These are phyloP conservation scores for Pristionchus entomophagus DNA, from an alignment of 2,888 invertebrate species.

Conservation along the genomic window DNA sequence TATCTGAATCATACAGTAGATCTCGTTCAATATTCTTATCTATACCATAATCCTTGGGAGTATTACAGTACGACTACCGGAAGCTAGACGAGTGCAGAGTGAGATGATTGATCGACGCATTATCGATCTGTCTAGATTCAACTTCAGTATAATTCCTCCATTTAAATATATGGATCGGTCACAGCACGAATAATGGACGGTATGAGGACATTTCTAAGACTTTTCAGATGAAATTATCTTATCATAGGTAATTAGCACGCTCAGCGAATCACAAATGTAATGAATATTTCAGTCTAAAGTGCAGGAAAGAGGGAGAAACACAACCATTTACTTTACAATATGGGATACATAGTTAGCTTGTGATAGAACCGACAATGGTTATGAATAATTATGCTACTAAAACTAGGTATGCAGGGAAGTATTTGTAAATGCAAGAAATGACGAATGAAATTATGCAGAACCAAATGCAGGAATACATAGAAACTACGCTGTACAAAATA, in stretches of 20 bases:
- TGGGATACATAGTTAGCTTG: background rate
- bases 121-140: background rate
- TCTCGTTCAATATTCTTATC: background rate
- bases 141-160: background rate
- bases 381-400: background rate
- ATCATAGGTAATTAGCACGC: background rate
- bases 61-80: background rate
- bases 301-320: background rate
- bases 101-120: conserved; percentile 16
- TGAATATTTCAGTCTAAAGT: background rate
- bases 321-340: conserved; percentile 2
- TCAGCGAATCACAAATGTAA: background rate
- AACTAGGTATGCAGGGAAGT: background rate
- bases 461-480: background rate
- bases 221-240: conserved; percentile 14
- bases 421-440: conserved; percentile 2
- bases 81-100: conserved; percentile 18
- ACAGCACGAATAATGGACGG: background rate
- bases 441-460: conserved; percentile 15
- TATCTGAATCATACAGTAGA: background rate
- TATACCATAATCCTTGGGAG: conserved; percentile 3
- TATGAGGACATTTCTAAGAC: background rate
- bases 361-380: background rate
- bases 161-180: conserved; percentile 4
- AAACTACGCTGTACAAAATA: conserved; percentile 23